Base-by-base conservation (phyloP, 2,113 vertebrate genomes). In the Equus przewalskii region DNA sequence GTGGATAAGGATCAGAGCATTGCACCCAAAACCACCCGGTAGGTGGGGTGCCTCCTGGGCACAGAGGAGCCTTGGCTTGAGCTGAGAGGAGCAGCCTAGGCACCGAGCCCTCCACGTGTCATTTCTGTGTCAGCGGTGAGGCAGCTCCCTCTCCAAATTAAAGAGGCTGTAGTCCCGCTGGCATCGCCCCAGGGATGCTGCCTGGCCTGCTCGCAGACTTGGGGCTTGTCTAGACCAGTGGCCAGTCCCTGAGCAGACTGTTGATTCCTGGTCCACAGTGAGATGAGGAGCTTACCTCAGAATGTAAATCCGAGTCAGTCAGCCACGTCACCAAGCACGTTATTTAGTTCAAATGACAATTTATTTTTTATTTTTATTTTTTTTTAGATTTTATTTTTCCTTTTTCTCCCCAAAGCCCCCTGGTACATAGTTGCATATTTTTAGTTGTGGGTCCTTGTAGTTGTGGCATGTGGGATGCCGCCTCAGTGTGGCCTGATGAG, bases 1-100 rank as follows among this genome's bases (percentile, higher is more conserved):
- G 99, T 99, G 98, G 99, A 99, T 98, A 99, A 99, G 97, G 99
- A 99, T 98, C 99, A 99, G 98, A 99, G 99, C 98, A 99, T 99
- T 69, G 99, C 99, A 0, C 99, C 99, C 81, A 99, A 99, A 98
- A 99, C 99, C 33, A 99, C 99, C 56, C 99, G 99, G 99, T 99
- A 97, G 98, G 94, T 97, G 28, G 19, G 62, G 5, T 33, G 41
- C 13, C 41, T 44, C 49, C 33, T 73, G 33, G 44, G 26, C 15
- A 2, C 14, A 19, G 4, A n/a, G 72, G 15, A 7, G 10, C 30
- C 79, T 4, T 2, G 36, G n/a, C 36, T 80, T 69, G 83, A 67
- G 54, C 49, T 69, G n/a, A 73, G 51, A 92, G 64, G 76, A 69
- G 12, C 6, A 3, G 4, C 28, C 28, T 8, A 30, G 41, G 16